These are phyloP conservation scores for Coryphaenoides rupestris DNA, from an alignment of 2,113 vertebrate species.

Conservation along the genomic window DNA sequence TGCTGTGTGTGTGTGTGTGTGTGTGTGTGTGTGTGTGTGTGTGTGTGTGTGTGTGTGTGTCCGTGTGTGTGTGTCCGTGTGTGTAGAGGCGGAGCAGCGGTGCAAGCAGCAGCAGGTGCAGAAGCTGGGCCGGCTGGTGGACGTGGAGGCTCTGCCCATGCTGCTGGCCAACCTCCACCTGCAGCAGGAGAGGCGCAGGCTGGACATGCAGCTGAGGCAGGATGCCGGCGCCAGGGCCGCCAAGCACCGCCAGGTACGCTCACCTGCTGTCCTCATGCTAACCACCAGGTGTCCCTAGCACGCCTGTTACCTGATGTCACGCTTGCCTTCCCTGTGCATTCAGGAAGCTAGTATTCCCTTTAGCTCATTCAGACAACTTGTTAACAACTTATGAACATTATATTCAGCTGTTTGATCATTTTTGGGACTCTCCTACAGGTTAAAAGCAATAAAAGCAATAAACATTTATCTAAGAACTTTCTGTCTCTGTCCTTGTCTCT, in stretches of 20 bases:
- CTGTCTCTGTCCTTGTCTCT: too few species aligned
- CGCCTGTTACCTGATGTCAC: too few species aligned
- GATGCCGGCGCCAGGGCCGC: conserved; percentile 65
- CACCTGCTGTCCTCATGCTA: too few species aligned
- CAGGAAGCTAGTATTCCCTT: too few species aligned
- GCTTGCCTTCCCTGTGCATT: too few species aligned
- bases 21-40: not conserved
- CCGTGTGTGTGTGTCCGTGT: conserved; percentile 24
- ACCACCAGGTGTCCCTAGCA: too few species aligned
- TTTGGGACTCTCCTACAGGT: too few species aligned
- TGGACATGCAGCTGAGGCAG: conserved; percentile 74
- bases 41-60: not conserved
- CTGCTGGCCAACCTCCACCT: conserved; percentile 70
- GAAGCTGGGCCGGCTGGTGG: conserved; percentile 84
- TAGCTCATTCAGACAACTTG: too few species aligned
- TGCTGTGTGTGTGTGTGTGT: conserved; percentile 1
- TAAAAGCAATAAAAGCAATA: too few species aligned
- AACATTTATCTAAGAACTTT: too few species aligned
- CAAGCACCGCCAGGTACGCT: conserved; percentile 80
- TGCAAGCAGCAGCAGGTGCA: conserved; percentile 80
- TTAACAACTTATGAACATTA: too few species aligned
- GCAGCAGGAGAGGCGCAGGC: conserved; percentile 79
- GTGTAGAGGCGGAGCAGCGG: conserved; percentile 74
- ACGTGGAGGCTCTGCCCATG: conserved; percentile 84
- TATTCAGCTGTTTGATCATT: too few species aligned